Conservation (phyloP, 2,113 vertebrate species). For the Burhinus oedicnemus region DNA sequence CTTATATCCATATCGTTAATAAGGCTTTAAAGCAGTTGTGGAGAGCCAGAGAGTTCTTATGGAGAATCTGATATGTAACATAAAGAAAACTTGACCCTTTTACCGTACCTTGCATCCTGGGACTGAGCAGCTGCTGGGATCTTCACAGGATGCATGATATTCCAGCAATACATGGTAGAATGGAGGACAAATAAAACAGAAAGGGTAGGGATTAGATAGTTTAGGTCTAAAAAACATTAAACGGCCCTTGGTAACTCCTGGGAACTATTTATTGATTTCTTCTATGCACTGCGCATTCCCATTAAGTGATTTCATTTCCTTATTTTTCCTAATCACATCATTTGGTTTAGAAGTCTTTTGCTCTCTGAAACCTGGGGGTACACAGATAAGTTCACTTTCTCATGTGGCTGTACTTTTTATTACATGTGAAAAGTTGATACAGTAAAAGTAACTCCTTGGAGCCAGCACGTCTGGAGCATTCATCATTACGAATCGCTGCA, state of each 20-base stretch:
- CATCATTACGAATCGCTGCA: background rate
- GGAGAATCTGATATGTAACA: background rate
- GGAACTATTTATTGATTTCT: conserved; percentile 34
- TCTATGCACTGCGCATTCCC: conserved; percentile 4
- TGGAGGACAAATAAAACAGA: conserved; percentile 42
- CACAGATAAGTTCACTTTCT: background rate
- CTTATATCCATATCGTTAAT: background rate
- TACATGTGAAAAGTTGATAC: conserved; percentile 30
- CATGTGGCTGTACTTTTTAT: background rate
- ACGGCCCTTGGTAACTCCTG: conserved; percentile 27
- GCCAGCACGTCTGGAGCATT: conserved; percentile 65
- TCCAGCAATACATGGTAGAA: background rate
- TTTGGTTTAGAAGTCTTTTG: conserved; percentile 29
- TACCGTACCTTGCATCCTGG: background rate
- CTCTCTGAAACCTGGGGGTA: conserved; percentile 19
- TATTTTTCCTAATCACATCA: conserved; percentile 30
- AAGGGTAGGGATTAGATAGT: conserved; percentile 22
- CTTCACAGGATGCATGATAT: background rate
- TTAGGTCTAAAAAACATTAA: conserved; percentile 13
- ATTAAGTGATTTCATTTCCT: conserved; percentile 52
- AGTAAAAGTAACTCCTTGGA: conserved; percentile 44
- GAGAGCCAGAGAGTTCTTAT: background rate
- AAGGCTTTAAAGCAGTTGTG: background rate
- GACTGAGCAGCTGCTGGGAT: conserved; percentile 28
- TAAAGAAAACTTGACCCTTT: background rate